Percentiles rank a stretch among this genome's conserved stretches.
phyloP scores from a whole-genome alignment of 2,888 invertebrate species.

The Acronicta aceris region DNA sequence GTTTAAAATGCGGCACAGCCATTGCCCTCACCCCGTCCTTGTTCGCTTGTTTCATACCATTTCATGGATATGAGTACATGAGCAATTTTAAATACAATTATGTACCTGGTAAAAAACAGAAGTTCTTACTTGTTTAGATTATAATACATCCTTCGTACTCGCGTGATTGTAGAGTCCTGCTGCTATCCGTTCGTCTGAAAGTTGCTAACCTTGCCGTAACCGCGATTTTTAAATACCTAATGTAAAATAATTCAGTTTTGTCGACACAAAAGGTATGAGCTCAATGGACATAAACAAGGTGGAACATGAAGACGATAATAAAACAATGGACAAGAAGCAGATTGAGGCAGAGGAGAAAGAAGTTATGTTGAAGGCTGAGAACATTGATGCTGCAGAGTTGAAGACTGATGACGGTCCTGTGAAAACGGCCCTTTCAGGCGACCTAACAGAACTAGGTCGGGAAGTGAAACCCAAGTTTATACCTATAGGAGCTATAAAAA shows the following conservation, averaged over 20 bases:
- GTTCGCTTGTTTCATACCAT: too few relatives aligned
- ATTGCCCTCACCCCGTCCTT: too few relatives aligned
- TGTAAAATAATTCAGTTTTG: constrained; percentile 26
- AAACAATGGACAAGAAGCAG: constrained; percentile 90
- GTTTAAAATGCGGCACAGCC: too few relatives aligned
- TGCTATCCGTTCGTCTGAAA: too few relatives aligned
- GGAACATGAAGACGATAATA: constrained; percentile 78
- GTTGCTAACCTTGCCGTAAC: too few relatives aligned
- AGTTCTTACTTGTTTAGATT: too few relatives aligned
- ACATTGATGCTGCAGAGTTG: constrained; percentile 81
- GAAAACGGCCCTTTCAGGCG: constrained; percentile 87
- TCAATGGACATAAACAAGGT: constrained; percentile 79
- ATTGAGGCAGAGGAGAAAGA: constrained; percentile 91
- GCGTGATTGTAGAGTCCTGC: too few relatives aligned
- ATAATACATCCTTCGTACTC: too few relatives aligned
- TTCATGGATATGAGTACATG: too few relatives aligned
- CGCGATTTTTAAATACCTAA: too few relatives aligned
- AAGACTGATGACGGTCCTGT: constrained; percentile 84
- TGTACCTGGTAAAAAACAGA: too few relatives aligned
- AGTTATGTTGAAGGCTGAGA: constrained; percentile 89
- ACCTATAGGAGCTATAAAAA: constrained; percentile 96
- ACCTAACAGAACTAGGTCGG: constrained; percentile 91
- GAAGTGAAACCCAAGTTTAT: constrained; percentile 95
- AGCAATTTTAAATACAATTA: too few relatives aligned
- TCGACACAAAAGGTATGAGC: constrained; percentile 67